Evolutionary conservation across 2,888 invertebrate genomes (phyloP).

Genomic region (Ennomos fuscantarius): DNA sequence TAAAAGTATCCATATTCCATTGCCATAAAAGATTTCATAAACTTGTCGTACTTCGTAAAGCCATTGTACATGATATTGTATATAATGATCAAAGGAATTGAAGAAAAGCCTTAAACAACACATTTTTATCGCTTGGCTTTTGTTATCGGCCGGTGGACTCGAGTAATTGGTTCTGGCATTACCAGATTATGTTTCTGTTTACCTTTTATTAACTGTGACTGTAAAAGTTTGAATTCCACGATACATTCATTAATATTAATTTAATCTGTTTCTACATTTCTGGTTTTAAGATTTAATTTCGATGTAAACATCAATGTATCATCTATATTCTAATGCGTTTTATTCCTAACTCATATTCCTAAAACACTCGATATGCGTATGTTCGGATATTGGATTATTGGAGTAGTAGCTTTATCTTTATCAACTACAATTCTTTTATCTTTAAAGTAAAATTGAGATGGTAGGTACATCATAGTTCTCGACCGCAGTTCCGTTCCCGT

Average conservation of each 20-base stretch:
- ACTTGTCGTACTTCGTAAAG: background rate
- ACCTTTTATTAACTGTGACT: conserved; percentile 1
- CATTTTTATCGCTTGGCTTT: conserved; percentile 54
- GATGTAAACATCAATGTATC: too few species aligned
- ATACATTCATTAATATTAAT: too few species aligned
- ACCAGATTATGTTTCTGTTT: conserved; percentile 42
- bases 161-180: conserved; percentile 54
- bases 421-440: background rate
- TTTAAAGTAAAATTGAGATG: too few species aligned
- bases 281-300: too few species aligned
- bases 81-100: conserved; percentile 22
- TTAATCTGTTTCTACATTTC: too few species aligned
- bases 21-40: conserved; percentile 1
- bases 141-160: conserved; percentile 52
- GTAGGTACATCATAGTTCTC: conserved; percentile 10
- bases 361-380: too few species aligned
- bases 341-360: too few species aligned
- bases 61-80: conserved; percentile 7
- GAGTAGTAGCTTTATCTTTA: background rate
- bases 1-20: conserved; percentile 28
- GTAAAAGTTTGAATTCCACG: background rate
- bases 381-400: background rate
- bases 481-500: conserved; percentile 50
- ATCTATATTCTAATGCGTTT: too few species aligned
- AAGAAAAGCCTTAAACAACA: conserved; percentile 37